Evolutionary conservation across 2,888 invertebrate species (phyloP), one percentile per base, ranked within the genome.

Genomic region (Pterostichus niger): DNA sequence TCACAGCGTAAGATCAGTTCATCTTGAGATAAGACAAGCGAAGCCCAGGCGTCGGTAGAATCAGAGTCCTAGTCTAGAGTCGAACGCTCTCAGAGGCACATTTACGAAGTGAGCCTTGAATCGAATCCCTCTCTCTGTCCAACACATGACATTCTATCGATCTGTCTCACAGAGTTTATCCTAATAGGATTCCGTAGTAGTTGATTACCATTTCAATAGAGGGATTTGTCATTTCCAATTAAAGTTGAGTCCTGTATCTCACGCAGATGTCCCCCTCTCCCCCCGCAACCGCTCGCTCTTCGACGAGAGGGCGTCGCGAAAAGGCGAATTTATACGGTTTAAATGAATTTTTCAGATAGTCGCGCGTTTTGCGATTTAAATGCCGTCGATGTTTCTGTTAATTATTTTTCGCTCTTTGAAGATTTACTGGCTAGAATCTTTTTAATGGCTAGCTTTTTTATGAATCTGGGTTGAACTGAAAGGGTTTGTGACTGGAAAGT

Each of bases 211-310:
- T 90, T 90, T 90, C 90, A 90, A 90, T 90, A 89, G 90, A 90
- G 90, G 90, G 90, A 90, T 90, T 90, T 90, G 90, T 90, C 90
- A 90, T 90, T 90, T 90, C 90, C 90, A 90, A 90, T 90, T 90
- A 90, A 90, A 90, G 90, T 90, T 90, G 90, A 90, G 90, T 90
- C 89, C 89, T 89, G 89, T 88, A 88, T 89, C 89, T 88, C 88
- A 87, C 88, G 88, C 85, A 85, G 83, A 83, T 83, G 83, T 77
- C 77, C 46, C 61, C 64, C 59, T 17, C 49, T 7, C 78, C 71
- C 44, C 44, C 13, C 33, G 6, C n/a, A 11, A n/a, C n/a, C 64
- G 9, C 64, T 24, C 44, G 24, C 15, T 7, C 49, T 31, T n/a
- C 13, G 46, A 13, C 49, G 9, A 40, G 40, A 40, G 40, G 40